Evolutionary conservation across 2,113 vertebrate genomes (phyloP).

Genomic region (Sinocyclocheilus anophthalmus): DNA sequence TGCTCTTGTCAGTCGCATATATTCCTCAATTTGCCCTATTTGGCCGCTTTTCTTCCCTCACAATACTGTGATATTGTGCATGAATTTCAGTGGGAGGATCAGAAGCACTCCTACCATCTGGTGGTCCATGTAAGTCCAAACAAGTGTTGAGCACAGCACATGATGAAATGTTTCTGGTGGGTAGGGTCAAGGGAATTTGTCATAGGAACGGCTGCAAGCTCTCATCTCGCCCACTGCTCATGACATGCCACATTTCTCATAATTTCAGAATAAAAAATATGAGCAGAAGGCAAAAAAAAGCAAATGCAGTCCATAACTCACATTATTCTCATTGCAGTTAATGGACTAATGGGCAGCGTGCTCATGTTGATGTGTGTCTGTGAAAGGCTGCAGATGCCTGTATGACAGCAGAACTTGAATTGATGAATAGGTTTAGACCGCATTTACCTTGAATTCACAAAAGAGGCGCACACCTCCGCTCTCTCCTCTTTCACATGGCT

Average conservation of each 20-base stretch:
- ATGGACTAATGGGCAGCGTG: slow-evolving; percentile 18
- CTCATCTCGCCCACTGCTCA: slow-evolving; percentile 41
- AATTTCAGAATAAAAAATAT: slow-evolving; percentile 24
- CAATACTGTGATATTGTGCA: background rate
- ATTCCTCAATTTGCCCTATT: background rate
- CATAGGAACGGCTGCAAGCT: slow-evolving; percentile 25
- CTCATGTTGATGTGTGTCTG: background rate
- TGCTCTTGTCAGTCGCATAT: background rate
- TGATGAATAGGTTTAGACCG: slow-evolving; percentile 4
- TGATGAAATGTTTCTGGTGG: slow-evolving; percentile 37
- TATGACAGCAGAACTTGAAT: background rate
- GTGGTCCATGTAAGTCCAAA: slow-evolving; percentile 31
- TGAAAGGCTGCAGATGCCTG: background rate
- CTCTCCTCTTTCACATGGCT: slow-evolving; percentile 39
- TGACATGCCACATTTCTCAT: slow-evolving; percentile 30
- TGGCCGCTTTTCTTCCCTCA: background rate
- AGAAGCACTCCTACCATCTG: slow-evolving; percentile 31
- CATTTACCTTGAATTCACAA: slow-evolving; percentile 44
- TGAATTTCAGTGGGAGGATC: slow-evolving; percentile 2
- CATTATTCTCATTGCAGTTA: slow-evolving; percentile 4
- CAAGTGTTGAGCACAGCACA: slow-evolving; percentile 34
- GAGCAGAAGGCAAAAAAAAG: slow-evolving; percentile 41
- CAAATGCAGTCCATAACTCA: slow-evolving; percentile 37
- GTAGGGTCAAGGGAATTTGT: slow-evolving; percentile 41
- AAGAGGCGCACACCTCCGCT: slow-evolving; percentile 42